phyloP scores from a whole-genome alignment of 1,140 invertebrate genomes.

The Eubasilissa regina region DNA sequence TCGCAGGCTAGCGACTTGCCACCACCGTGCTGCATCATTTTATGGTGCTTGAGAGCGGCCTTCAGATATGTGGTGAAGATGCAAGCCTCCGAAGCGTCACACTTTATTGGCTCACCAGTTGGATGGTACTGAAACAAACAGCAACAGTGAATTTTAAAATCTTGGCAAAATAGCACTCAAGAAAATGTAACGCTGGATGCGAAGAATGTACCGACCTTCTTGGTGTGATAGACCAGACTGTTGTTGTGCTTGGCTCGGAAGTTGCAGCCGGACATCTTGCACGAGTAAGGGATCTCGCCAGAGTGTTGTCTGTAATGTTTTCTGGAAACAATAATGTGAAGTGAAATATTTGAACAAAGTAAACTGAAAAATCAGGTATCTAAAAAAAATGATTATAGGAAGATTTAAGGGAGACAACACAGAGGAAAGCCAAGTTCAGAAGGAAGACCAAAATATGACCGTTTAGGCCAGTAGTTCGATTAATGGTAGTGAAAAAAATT shows the following conservation, averaged over 20 bases:
- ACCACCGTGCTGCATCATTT: conserved; percentile 58
- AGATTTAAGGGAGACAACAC: too few relatives aligned
- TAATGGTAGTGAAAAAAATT: too few relatives aligned
- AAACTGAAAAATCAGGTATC: not conserved
- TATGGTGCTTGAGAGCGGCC: conserved; percentile 57
- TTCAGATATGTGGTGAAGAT: conserved; percentile 56
- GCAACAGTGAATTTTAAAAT: not conserved
- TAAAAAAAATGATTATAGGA: not conserved
- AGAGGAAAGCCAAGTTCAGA: too few relatives aligned
- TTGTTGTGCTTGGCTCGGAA: conserved; percentile 58
- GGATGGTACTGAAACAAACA: conserved; percentile 55
- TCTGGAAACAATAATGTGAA: conserved; percentile 18
- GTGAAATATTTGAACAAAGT: not conserved
- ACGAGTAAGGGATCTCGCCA: conserved; percentile 57
- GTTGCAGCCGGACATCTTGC: conserved; percentile 53
- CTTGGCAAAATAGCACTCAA: too few relatives aligned
- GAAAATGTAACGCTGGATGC: too few relatives aligned
- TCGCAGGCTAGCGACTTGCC: conserved; percentile 58
- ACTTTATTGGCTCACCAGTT: conserved; percentile 59
- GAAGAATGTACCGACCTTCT: conserved; percentile 46
- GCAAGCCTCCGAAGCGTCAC: conserved; percentile 52
- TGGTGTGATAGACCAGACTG: conserved; percentile 58
- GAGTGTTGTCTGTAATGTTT: conserved; percentile 59
- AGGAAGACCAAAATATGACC: too few relatives aligned
- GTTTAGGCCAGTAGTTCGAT: too few relatives aligned